Base-by-base conservation (phyloP, 1,140 invertebrate species). In the Holotrichia oblita region DNA sequence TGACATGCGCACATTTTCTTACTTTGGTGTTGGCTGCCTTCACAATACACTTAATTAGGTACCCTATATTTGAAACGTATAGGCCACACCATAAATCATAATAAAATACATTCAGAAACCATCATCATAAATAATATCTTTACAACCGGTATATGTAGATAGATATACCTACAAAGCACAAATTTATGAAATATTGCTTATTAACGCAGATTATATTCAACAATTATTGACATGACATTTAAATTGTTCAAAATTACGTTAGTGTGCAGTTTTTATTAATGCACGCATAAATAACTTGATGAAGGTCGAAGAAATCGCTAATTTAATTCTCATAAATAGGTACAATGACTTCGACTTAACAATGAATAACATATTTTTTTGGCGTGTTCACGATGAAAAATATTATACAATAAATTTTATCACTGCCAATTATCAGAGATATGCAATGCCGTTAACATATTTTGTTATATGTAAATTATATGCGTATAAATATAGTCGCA, bases 291-390 rank as follows among this genome's bases (percentile, higher is more conserved):
- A 61, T 61, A 17, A 61, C 20, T 8, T 61, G 6, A 8, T 20
- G n/a, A 61, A 61, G 59, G 59, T 4, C 20, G 59, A 61, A 17
- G 7, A 61, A 61, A 61, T 8, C 59, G 59, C 12, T n/a, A 61
- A 61, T 61, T 34, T 61, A 61, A 61, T 61, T 20, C 59, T 61
- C n/a, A 61, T 22, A 61, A 20, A 61, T 61, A 61, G 20, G 59
- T 61, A 22, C n/a, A 61, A 61, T 9, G 59, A 61, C 59, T 61
- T 61, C 8, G 20, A 61, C 20, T 61, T 61, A 17, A 17, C 59
- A 61, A 61, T 61, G 3, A n/a, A n/a, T n/a, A 61, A 61, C 17
- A 61, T 44, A 44, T 2, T 10, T 34, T 34, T 44, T 44, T 44
- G 8, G 42, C 42, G 42, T 10, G 42, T 44, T 44, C 14, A 7